Base-by-base conservation (phyloP, 2,797 vertebrate genomes). In the Dallia pectoralis region DNA sequence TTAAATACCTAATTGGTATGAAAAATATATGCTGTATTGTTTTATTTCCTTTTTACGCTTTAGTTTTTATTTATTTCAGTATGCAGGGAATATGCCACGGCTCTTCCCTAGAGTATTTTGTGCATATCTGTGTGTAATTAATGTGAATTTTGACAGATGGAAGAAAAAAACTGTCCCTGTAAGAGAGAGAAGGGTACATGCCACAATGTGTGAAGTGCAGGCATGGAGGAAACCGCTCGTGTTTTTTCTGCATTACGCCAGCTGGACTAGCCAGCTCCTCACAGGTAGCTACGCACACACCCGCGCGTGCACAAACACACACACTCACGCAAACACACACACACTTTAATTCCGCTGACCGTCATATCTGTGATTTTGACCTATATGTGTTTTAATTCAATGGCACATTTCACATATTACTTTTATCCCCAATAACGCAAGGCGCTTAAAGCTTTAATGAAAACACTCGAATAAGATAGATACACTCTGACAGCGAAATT, bases 61-160 rank as follows among this genome's bases (percentile, higher is more conserved):
- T 36, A 22, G 36, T 76, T 76, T 27, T 19, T 47, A 14, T 72
- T 67, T 70, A 82, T 90, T 91, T 91, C 84, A 90, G 75, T 71
- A 71, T 53, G 33, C 63, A 83, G 75, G 22, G 84, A 88, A 84
- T 88, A 91, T 91, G 92, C 90, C 91, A 93, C 91, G 88, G 87
- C 89, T 90, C 91, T 89, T 93, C 89, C 90, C 88, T 84, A 79
- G 91, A 93, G 91, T 89, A 86, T 86, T 89, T 89, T 82, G 80
- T 89, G 92, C 93, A 90, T 93, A 91, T 91, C 88, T 92, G 86
- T 87, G 88, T 75, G 91, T 92, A 95, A 94, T 94, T 93, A 95
- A 92, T 94, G 92, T 92, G 89, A 86, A 91, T 89, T 89, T 84
- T 93, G 92, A 93, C 93, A 95, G 93, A 94, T 94, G 93, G 93